A percentile compares a stretch with the other conserved stretches of the same genome.
phyloP scores from a whole-genome alignment of 2,888 invertebrate species.

The Keiferia lycopersicella region DNA sequence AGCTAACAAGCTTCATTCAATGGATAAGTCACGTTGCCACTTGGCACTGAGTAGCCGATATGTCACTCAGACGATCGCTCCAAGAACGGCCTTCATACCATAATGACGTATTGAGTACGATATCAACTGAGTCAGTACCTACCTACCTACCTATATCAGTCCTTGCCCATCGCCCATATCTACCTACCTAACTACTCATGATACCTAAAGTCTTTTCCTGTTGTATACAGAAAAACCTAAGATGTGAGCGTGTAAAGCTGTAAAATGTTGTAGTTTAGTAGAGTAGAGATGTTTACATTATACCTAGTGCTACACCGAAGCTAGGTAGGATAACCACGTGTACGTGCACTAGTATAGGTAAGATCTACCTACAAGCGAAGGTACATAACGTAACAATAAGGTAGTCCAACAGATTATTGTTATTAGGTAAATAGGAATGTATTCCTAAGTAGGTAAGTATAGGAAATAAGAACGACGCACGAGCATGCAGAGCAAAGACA shows the following conservation, averaged over 20 bases:
- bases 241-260: background rate
- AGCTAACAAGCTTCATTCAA: constrained; percentile 46
- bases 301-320: too few relatives aligned
- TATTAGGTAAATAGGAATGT: background rate
- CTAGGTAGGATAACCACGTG: too few relatives aligned
- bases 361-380: background rate
- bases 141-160: too few relatives aligned
- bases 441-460: constrained; percentile 18
- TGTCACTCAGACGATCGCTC: constrained; percentile 28
- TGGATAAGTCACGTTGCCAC: constrained; percentile 48
- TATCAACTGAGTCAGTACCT: constrained; percentile 16
- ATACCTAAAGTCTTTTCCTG: background rate
- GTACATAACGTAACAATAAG: background rate
- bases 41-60: constrained; percentile 33
- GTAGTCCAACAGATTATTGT: background rate
- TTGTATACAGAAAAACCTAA: background rate
- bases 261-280: background rate
- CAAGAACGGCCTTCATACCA: constrained; percentile 27
- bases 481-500: constrained; percentile 72
- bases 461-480: constrained; percentile 65
- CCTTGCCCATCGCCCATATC: too few relatives aligned
- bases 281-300: background rate
- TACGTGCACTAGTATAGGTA: too few relatives aligned
- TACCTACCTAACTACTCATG: background rate
- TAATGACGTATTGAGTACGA: background rate